Evolutionary conservation across 2,888 invertebrate genomes (phyloP), one percentile per base, ranked within the genome.

Genomic region (Drosophila formosana): DNA sequence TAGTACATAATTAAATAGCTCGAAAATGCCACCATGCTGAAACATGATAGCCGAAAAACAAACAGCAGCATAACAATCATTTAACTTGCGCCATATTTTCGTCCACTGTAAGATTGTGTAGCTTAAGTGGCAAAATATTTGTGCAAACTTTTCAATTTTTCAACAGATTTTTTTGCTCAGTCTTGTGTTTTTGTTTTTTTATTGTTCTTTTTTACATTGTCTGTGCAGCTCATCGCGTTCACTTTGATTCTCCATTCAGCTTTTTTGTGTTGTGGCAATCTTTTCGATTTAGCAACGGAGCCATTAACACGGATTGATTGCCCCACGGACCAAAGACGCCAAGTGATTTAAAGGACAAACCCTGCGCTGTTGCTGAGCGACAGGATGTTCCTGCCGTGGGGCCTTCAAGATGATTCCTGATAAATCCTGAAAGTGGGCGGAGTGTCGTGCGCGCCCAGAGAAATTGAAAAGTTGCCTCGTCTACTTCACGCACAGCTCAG

Each of bases 221-320:
- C 51, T 41, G 13, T 13, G 26, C 57, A n/a, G 13, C 8, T 32
- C 46, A 25, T 56, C n/a, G 13, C 41, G 39, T 37, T 58, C 55
- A 62, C 50, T 68, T 63, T 65, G 18, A 9, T n/a, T 53, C 26
- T 23, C 11, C 46, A 30, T 52, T 34, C 55, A 46, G 45, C 8
- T 34, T 39, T 56, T 70, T 71, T 47, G 34, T 37, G 53, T 47
- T 52, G 66, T 30, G 66, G 82, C 75, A 87, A 76, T 78, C 84
- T 76, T 76, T 87, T 84, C 87, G 83, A 82, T 88, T 82, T 82
- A 80, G 80, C 80, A 72, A 66, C 72, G 67, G 72, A 88, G 84
- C 82, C 82, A 85, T 84, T 84, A 88, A 88, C 84, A 85, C 82
- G 82, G 85, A 88, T 84, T 84, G 84, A 84, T 88, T 85, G 85